Evolutionary conservation across 2,797 vertebrate species (phyloP), one percentile per base, ranked within the genome.

Genomic region (Notoglanidium macrostoma): DNA sequence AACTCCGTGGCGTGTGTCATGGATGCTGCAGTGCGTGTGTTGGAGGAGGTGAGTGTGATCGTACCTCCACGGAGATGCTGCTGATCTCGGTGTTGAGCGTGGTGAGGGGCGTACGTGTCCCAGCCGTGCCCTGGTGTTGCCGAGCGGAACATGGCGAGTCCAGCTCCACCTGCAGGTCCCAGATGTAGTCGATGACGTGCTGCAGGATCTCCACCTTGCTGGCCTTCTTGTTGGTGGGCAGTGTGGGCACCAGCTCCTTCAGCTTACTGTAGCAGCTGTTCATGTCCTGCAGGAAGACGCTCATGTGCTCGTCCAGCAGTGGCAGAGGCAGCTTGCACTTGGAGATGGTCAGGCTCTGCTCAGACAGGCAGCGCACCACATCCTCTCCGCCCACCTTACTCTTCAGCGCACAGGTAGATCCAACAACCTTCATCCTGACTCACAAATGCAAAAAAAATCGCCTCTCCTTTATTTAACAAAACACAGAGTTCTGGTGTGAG

Each of bases 161-260:
- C 92, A 99, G 93, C 89, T 97, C 97, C 63, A 98, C 94, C 92
- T 99, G 97, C 91, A 99, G 94, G 93, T 98, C 98, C 96, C 97
- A 98, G 92, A 99, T 99, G 94, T 99, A 99, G 91, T 99, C 97
- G 89, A 99, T 99, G 74, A 98, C 98, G 83, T 99, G 98, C 93
- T 99, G 98, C 70, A 99, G 95, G 92, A 99, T 97, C 94, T 99
- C 98, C 93, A 98, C 96, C 85, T 96, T 96, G 92, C 94, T 96
- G 63, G 95, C 95, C 88, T 97, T 97, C 91, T 96, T 96, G 95
- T 98, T 97, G 87, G 97, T 96, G 82, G 98, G 97, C 90, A 99
- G 90, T 0, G 97, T 98, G 90, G 98, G 98, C 79, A 99, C 98
- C 10, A 99, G 95, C 90, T 97, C 97, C 90, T 98, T 98, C 84